Evolutionary conservation across 2,113 vertebrate genomes (phyloP), one percentile per base, ranked within the genome.

Genomic region (Trichechus manatus): DNA sequence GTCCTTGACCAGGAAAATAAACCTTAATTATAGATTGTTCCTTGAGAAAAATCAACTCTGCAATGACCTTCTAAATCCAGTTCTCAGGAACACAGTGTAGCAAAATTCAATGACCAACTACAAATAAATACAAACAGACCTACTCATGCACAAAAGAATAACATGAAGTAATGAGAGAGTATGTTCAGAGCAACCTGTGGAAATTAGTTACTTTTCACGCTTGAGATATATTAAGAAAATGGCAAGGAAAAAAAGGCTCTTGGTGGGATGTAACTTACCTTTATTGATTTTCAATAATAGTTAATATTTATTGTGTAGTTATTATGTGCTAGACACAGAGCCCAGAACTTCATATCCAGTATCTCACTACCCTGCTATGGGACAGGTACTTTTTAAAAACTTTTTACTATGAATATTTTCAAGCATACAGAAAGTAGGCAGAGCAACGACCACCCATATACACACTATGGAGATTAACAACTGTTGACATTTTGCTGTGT

Each of bases 401-500:
- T 22, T 85, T 78, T 92, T 86, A 66, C 89, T 87, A 44, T 25
- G 36, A 93, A 79, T 83, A 90, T 36, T 75, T 87, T 94, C 86
- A 87, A 44, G 89, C 22, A 87, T 79, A 86, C 25, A 92, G 59
- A 87, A 87, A 94, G 75, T 11, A 90, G 17, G 82, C 0, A 82
- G 33, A 95, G 91, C 72, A 89, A 92, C 13, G 63, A 84, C 63
- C n/a, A 93, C 17, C 42, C 7, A 83, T 36, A 70, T 39, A 66
- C 5, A 92, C 2, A 56, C 56, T n/a, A 66, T 8, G 3, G 25
- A 93, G 27, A 74, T 75, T 63, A 89, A 66, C 61, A 59, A 84
- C 39, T 88, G 15, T n/a, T 93, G 72, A 87, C 17, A 90, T 64
- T 80, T 88, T 91, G 5, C 83, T 88, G 0, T 81, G 66, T 89